Percentiles rank a stretch among this genome's conserved stretches.
These are phyloP conservation scores for Zoanthus solanderi DNA, from an alignment of 92 coral and sea anemone genomes.

Conservation along the genomic window DNA sequence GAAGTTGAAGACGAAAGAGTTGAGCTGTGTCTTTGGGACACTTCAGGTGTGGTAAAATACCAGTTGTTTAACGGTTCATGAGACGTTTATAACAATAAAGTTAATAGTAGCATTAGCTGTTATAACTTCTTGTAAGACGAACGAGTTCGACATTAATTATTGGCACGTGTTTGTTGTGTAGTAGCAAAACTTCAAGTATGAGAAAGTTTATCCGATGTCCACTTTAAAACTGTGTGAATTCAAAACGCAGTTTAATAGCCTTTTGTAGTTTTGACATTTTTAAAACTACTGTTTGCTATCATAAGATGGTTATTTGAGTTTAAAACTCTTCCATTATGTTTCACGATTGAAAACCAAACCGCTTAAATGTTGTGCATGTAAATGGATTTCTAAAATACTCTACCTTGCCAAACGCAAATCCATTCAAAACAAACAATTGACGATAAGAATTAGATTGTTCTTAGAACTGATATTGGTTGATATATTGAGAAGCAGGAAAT, in stretches of 20 bases:
- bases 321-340: not conserved
- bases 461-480: not conserved
- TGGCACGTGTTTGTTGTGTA: too few relatives aligned
- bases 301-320: not conserved
- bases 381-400: constrained; percentile 23
- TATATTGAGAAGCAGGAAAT: not conserved
- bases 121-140: too few relatives aligned
- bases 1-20: constrained; percentile 68
- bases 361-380: constrained; percentile 2
- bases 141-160: too few relatives aligned
- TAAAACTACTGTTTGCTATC: not conserved
- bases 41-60: constrained; percentile 58
- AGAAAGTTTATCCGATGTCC: too few relatives aligned
- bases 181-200: too few relatives aligned
- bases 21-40: constrained; percentile 78
- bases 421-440: not conserved
- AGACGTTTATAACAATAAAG: not conserved
- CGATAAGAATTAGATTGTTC: not conserved
- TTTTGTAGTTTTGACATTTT: too few relatives aligned
- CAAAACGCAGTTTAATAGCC: too few relatives aligned
- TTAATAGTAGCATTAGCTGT: not conserved
- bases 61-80: not conserved
- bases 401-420: not conserved
- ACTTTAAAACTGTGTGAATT: too few relatives aligned
- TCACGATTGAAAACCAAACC: not conserved